Evolutionary conservation across 1,140 invertebrate species (phyloP).

Genomic region (Trissolcus basalis): DNA sequence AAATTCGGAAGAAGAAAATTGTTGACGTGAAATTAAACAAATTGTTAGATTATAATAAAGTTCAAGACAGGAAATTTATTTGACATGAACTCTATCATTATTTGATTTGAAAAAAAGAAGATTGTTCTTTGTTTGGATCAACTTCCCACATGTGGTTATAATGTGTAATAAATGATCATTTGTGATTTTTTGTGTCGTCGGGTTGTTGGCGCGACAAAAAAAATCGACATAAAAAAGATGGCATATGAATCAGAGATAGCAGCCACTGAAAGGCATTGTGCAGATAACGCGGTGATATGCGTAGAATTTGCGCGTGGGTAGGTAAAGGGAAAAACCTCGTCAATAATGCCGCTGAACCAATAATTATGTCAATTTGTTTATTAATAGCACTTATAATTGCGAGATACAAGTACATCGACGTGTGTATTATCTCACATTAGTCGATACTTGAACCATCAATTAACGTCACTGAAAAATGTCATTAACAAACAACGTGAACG

Average conservation of each 20-base stretch:
- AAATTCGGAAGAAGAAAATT: too few relatives aligned
- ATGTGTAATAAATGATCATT: conserved; percentile 8
- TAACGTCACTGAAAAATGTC: background rate
- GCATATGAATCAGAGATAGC: conserved; percentile 34
- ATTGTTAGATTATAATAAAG: too few relatives aligned
- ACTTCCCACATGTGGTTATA: conserved; percentile 3
- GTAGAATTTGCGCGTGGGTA: conserved; percentile 49
- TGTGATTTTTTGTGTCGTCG: conserved; percentile 12
- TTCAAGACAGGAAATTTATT: too few relatives aligned
- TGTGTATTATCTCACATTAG: conserved; percentile 20
- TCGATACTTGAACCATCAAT: conserved; percentile 21
- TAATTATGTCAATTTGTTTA: conserved; percentile 36
- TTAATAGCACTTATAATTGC: conserved; percentile 17
- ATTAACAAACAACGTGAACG: background rate
- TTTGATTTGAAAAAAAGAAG: background rate
- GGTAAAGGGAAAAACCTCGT: conserved; percentile 34
- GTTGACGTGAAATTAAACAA: too few relatives aligned
- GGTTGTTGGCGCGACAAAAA: conserved; percentile 3
- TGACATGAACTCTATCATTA: too few relatives aligned
- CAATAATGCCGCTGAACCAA: conserved; percentile 4
- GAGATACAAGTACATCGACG: conserved; percentile 16
- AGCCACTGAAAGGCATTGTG: conserved; percentile 21
- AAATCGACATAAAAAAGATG: conserved; percentile 13
- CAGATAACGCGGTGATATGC: conserved; percentile 29
- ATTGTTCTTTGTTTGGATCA: conserved; percentile 7